A percentile compares a stretch with the other conserved stretches of the same genome.
These are phyloP conservation scores for Coilia nasus DNA, from an alignment of 2,797 vertebrate species.

Conservation along the genomic window DNA sequence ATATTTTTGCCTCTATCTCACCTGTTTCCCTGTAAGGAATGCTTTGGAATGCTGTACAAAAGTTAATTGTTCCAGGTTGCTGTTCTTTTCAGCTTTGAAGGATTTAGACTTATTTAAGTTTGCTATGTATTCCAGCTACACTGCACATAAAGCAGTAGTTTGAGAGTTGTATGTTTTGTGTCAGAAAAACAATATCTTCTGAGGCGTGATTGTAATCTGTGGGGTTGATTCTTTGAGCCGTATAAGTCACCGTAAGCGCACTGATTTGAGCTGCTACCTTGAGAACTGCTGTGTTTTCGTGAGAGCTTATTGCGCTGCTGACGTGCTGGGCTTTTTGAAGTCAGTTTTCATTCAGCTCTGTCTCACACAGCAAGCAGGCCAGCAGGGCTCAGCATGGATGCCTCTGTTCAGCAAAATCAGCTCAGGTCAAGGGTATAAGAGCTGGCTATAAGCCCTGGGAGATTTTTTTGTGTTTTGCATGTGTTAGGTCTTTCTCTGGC, in stretches of 20 bases:
- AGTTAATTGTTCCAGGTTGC: background rate
- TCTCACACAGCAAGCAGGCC: background rate
- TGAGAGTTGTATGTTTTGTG: background rate
- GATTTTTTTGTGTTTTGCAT: background rate
- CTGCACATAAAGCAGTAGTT: background rate
- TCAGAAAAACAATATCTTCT: background rate
- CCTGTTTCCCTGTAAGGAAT: background rate
- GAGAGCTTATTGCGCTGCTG: background rate
- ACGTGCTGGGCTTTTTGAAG: background rate
- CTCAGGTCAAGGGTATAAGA: background rate
- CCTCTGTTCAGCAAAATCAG: background rate
- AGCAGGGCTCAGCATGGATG: background rate
- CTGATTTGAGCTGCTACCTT: background rate
- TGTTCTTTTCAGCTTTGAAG: background rate
- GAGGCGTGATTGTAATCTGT: background rate
- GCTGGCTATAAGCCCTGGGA: background rate
- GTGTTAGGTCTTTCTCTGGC: background rate
- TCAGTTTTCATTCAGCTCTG: background rate
- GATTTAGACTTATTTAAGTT: background rate
- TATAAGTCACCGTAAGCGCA: background rate
- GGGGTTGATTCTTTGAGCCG: background rate
- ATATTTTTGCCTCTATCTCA: background rate
- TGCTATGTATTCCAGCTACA: background rate
- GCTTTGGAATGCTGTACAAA: background rate
- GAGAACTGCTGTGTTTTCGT: background rate